phyloP scores from a whole-genome alignment of 1,140 invertebrate genomes.

The Rhopalosiphum maidis region DNA sequence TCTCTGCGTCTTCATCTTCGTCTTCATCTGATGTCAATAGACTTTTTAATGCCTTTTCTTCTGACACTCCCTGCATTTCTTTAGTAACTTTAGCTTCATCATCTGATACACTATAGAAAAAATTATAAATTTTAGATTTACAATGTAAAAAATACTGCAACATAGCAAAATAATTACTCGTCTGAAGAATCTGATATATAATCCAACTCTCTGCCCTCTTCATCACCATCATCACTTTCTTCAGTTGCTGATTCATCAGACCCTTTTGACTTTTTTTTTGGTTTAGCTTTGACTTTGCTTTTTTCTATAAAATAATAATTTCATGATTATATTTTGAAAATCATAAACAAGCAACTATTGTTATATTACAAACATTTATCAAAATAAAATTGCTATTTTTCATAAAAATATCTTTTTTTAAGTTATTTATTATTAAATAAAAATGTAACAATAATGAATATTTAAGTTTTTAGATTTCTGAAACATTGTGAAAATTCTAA shows the following conservation, averaged over 20 bases:
- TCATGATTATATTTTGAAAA: not conserved
- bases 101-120: slow-evolving; percentile 72
- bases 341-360: not conserved
- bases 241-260: slow-evolving; percentile 89
- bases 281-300: slow-evolving; percentile 61
- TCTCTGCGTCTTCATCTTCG: slow-evolving; percentile 81
- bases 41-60: slow-evolving; percentile 88
- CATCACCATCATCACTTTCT: slow-evolving; percentile 96
- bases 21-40: slow-evolving; percentile 90
- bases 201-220: slow-evolving; percentile 88
- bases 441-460: not conserved
- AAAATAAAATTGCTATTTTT: not conserved
- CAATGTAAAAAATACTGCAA: slow-evolving; percentile 32
- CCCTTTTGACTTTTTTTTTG: slow-evolving; percentile 77
- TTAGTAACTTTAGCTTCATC: slow-evolving; percentile 76
- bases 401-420: no score
- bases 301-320: slow-evolving; percentile 29
- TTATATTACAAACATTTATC: not conserved
- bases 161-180: slow-evolving; percentile 64
- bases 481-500: not conserved
- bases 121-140: not conserved
- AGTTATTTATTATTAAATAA: not conserved
- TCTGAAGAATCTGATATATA: slow-evolving; percentile 86
- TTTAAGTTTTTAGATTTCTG: not conserved
- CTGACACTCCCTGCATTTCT: slow-evolving; percentile 70